Conservation (phyloP, 2,888 invertebrate species). For the Lycophotia porphyrea region DNA sequence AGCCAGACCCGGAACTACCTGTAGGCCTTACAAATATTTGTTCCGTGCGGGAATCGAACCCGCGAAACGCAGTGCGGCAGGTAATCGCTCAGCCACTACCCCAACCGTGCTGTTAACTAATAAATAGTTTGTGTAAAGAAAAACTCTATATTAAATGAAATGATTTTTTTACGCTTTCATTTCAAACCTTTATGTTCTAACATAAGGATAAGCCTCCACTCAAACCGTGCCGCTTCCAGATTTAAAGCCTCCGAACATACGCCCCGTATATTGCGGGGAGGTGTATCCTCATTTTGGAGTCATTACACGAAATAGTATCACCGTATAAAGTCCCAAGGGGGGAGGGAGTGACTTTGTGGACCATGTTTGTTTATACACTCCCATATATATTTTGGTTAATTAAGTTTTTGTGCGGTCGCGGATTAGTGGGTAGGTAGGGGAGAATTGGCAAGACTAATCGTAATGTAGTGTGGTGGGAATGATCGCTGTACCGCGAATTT, state of each 20-base stretch:
- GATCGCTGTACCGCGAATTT: slow-evolving; percentile 34
- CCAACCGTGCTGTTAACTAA: too few species aligned
- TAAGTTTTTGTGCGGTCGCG: slow-evolving; percentile 88
- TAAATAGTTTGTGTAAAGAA: too few species aligned
- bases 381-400: slow-evolving; percentile 89
- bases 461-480: slow-evolving; percentile 72
- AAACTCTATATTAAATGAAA: neutral
- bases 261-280: slow-evolving; percentile 82
- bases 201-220: slow-evolving; percentile 23
- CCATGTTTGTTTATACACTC: slow-evolving; percentile 87
- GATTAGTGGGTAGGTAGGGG: slow-evolving; percentile 79
- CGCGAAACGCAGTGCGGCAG: too few species aligned
- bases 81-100: too few species aligned
- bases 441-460: slow-evolving; percentile 77
- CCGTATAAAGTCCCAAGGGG: slow-evolving; percentile 86
- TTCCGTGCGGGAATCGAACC: too few species aligned
- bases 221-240: slow-evolving; percentile 69
- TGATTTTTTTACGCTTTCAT: neutral
- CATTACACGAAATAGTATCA: slow-evolving; percentile 90
- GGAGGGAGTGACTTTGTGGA: slow-evolving; percentile 83
- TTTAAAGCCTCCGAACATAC: slow-evolving; percentile 63
- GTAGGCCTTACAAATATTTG: too few species aligned
- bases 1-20: too few species aligned
- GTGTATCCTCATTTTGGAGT: slow-evolving; percentile 89
- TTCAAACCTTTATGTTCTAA: neutral